These are phyloP conservation scores for Cerastis leucographa DNA, from an alignment of 2,888 invertebrate species.

Conservation along the genomic window DNA sequence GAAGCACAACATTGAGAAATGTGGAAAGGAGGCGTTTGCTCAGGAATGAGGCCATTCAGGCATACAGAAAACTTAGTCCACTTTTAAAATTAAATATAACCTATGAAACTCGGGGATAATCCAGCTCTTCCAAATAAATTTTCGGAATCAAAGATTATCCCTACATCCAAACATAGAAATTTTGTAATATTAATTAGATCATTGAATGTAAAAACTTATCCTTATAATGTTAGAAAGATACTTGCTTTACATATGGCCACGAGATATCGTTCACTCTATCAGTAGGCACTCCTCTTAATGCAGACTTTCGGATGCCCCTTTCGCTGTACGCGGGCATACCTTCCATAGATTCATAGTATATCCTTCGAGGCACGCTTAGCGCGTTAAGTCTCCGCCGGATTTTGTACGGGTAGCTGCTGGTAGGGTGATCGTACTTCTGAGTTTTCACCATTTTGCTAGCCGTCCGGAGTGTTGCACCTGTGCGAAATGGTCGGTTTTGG, in stretches of 20 bases:
- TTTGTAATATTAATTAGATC: not conserved
- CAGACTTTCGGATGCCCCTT: conserved; percentile 42
- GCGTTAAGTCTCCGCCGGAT: conserved; percentile 40
- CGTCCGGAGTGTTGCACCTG: conserved; percentile 14
- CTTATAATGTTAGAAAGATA: not conserved
- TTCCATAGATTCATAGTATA: conserved; percentile 40
- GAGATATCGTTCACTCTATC: conserved; percentile 53
- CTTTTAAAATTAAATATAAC: too few relatives aligned
- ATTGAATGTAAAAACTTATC: not conserved
- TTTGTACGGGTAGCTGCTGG: conserved; percentile 45
- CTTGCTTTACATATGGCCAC: conserved; percentile 49
- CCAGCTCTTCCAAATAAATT: not conserved
- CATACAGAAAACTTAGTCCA: not conserved
- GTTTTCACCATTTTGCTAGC: conserved; percentile 34
- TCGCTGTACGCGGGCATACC: conserved; percentile 48
- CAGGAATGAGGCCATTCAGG: not conserved
- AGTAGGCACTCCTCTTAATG: conserved; percentile 22
- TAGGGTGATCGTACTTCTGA: conserved; percentile 37
- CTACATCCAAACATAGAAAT: not conserved
- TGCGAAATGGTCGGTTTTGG: not conserved
- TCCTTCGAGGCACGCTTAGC: conserved; percentile 43
- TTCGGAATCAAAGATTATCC: not conserved
- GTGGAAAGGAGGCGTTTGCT: not conserved
- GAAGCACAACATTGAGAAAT: not conserved
- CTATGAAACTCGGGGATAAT: not conserved